These are phyloP conservation scores for Acridotheres tristis DNA, from an alignment of 2,797 vertebrate genomes.

Conservation along the genomic window DNA sequence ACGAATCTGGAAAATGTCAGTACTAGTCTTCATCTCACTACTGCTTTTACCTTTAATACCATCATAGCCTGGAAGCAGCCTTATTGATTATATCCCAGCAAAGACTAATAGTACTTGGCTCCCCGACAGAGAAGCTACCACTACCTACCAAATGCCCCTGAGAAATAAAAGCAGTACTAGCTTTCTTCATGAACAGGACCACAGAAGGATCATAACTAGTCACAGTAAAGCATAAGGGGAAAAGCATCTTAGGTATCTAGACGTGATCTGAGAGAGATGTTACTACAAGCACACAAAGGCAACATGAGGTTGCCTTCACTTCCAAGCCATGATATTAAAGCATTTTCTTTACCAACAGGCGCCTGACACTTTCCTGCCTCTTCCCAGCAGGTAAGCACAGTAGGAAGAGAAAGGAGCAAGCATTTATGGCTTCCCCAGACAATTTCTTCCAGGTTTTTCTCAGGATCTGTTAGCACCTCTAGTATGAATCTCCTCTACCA, in stretches of 20 bases:
- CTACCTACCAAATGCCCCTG: neutral
- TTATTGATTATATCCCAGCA: neutral
- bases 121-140: neutral
- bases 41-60: neutral
- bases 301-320: neutral
- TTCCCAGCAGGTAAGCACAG: neutral
- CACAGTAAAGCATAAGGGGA: neutral
- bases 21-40: neutral
- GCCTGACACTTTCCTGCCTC: rapidly evolving
- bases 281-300: neutral
- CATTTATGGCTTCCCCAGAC: neutral
- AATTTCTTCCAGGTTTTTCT: neutral
- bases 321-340: neutral
- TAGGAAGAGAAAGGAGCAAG: neutral
- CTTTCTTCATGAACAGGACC: neutral
- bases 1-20: neutral
- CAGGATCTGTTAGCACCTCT: neutral
- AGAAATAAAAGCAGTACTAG: neutral
- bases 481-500: neutral
- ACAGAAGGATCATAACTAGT: neutral
- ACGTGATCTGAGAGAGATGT: neutral
- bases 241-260: neutral
- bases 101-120: neutral
- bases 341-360: neutral
- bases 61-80: neutral